Evolutionary conservation across 2,888 invertebrate species (phyloP), one percentile per base, ranked within the genome.

Genomic region (Rhodophaea formosa): DNA sequence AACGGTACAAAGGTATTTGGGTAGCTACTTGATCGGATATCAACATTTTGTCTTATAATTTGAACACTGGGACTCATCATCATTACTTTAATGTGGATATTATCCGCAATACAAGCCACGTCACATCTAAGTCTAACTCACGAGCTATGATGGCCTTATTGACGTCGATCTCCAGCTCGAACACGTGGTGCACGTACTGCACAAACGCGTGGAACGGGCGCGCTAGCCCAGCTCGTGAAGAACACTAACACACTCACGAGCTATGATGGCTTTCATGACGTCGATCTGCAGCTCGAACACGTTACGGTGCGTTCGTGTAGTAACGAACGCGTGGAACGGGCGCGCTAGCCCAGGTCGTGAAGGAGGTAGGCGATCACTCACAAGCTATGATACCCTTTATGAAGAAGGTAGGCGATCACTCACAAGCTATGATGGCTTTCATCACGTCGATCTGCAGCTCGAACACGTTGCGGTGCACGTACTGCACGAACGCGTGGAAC

Each of bases 261-360:
- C 93, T 80, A 97, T 94, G 62, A 97, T 96, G 45, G 94, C 93
- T 89, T 97, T 97, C 92, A 96, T 95, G 1, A 97, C 96, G 75
- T 97, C 97, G 29, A 97, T 95, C 87, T 97, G 97, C 65, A 97
- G 85, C 74, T 97, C 96, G 69, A 97, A 95, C 46, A 97, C 96
- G 77, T 96, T 95, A 70, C 95, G 92, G 68, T 95, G 94, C 58
- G 97, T n/a, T n/a, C 95, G 81, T 97, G 97, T 82, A 97, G 97
- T 70, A n/a, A 96, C 82, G 82, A 97, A 97, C 78, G 95, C 93
- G 64, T 95, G 93, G 82, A 95, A 96, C 30, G 94, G 93, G 96
- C 94, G 68, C 95, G 92, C 83, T 96, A 96, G 1, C 96, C 97
- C 56, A 97, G 92, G 82, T 96, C 1, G 97, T 95, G 81, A 97